These are phyloP conservation scores for Stegodyphus dumicola DNA, from an alignment of 1,140 invertebrate genomes.

Conservation along the genomic window DNA sequence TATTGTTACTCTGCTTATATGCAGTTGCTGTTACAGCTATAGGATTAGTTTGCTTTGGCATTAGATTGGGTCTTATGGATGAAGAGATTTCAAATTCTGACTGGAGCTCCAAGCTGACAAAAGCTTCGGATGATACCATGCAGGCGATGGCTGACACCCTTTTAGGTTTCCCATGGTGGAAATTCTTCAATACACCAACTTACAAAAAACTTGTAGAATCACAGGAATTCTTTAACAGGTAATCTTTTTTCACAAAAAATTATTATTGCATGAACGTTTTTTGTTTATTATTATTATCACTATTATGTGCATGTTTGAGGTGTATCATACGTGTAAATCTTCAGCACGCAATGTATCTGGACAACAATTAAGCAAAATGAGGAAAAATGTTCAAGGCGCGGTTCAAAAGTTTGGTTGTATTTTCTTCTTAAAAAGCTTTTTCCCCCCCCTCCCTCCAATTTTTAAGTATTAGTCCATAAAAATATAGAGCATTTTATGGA, in stretches of 20 bases:
- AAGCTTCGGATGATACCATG: constrained; percentile 21
- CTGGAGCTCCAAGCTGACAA: background rate
- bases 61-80: constrained; percentile 12
- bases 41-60: constrained; percentile 49
- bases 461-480: no score
- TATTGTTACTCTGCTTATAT: no score
- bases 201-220: constrained; percentile 78
- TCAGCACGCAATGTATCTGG: no score
- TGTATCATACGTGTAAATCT: no score
- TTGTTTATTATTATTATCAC: no score
- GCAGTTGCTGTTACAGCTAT: constrained; percentile 1
- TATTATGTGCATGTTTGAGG: no score
- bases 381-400: no score
- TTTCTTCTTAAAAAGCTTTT: no score
- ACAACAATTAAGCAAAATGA: no score
- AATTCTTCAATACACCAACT: constrained; percentile 65
- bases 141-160: constrained; percentile 61
- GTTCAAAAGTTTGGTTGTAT: no score
- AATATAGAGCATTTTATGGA: no score
- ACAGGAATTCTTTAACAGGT: constrained; percentile 82
- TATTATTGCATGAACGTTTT: background rate
- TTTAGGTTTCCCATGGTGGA: constrained; percentile 62
- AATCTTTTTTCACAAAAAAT: constrained; percentile 59
- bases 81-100: background rate
- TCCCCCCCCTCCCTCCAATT: rapidly evolving